Conservation (phyloP, 2,797 vertebrate species). For the Carduelis carduelis region DNA sequence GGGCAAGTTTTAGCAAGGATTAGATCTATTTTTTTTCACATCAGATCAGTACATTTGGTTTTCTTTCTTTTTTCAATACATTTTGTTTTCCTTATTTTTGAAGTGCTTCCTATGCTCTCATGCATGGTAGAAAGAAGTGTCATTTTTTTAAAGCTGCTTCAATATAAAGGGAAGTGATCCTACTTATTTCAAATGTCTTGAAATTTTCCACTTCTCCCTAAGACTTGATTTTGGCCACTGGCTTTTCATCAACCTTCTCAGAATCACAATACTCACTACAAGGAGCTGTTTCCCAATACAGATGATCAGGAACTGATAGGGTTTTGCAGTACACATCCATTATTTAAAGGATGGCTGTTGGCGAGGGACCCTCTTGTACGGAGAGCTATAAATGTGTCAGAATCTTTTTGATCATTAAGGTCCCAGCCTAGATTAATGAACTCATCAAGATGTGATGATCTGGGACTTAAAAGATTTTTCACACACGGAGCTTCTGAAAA, state of each 20-base stretch:
- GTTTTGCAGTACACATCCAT: not conserved
- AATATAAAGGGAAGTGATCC: not conserved
- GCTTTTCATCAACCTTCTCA: not conserved
- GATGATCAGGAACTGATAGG: not conserved
- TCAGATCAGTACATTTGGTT: not conserved
- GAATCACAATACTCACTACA: not conserved
- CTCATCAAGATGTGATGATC: not conserved
- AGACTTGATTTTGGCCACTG: not conserved
- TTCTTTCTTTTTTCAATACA: not conserved
- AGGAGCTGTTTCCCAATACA: not conserved
- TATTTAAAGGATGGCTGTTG: not conserved
- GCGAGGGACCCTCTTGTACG: not conserved
- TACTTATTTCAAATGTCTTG: not conserved
- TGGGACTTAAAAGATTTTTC: not conserved
- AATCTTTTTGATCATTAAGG: not conserved
- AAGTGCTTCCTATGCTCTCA: not conserved
- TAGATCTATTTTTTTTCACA: not conserved
- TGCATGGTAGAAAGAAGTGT: not conserved
- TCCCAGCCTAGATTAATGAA: not conserved
- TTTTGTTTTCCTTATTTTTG: not conserved
- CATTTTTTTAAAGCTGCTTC: not conserved
- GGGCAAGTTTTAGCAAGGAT: not conserved
- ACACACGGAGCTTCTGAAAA: not conserved
- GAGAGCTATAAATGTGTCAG: accelerated
- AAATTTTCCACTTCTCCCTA: not conserved